A percentile compares a stretch with the other conserved stretches of the same genome.
Conservation (phyloP, 2,888 invertebrate species). For the Agelastica alni region DNA sequence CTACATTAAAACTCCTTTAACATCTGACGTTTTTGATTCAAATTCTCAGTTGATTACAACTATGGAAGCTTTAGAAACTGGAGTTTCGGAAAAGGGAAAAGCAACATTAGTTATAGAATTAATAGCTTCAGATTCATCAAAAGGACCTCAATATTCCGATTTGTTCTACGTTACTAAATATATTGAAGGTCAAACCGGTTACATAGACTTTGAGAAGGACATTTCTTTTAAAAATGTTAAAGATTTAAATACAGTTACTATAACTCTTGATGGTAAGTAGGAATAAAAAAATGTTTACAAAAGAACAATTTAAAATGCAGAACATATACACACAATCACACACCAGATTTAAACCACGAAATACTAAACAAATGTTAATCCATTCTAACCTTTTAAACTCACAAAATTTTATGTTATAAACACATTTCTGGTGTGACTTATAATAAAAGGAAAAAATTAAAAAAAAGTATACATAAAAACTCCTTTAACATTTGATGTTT, state of each 20-base stretch:
- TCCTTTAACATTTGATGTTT: neutral
- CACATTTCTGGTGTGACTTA: constrained; percentile 2
- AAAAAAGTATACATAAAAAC: constrained; percentile 7
- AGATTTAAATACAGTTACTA: neutral
- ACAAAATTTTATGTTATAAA: constrained; percentile 23
- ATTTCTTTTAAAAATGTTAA: constrained; percentile 11
- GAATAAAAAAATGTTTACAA: neutral
- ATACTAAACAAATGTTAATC: neutral
- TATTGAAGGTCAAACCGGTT: neutral
- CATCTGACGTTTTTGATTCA: neutral
- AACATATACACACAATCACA: neutral
- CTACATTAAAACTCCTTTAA: neutral
- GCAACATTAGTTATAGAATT: constrained; percentile 20
- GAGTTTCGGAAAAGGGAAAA: constrained; percentile 1
- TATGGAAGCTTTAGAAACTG: constrained; percentile 8
- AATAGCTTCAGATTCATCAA: neutral
- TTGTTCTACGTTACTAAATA: constrained; percentile 13
- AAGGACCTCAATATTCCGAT: constrained; percentile 10
- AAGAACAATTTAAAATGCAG: neutral
- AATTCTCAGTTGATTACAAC: constrained; percentile 12
- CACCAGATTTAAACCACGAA: no score
- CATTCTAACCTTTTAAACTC: no score
- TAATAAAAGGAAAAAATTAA: neutral
- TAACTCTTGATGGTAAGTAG: constrained; percentile 19
- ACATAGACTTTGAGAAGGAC: constrained; percentile 7